Conservation (phyloP, 2,113 vertebrate genomes). For the Meles meles region DNA sequence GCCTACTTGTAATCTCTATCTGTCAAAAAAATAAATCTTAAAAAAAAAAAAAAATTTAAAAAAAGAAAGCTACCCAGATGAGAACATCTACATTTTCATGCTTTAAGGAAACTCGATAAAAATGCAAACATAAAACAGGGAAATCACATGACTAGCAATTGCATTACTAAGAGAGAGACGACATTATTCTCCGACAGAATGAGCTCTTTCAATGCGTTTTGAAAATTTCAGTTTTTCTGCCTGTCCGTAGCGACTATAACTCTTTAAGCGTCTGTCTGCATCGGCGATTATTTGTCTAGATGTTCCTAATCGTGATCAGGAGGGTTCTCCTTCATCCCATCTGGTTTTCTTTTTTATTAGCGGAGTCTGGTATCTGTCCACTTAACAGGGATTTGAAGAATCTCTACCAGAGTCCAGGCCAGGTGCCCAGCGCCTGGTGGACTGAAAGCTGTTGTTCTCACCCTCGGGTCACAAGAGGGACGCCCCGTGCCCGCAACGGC, state of each 20-base stretch:
- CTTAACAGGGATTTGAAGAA: neutral
- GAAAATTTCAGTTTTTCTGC: neutral
- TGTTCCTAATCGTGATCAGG: no score
- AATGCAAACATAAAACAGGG: neutral
- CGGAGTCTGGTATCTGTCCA: neutral
- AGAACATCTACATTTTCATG: neutral
- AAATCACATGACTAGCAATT: neutral
- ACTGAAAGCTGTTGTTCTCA: rapidly evolving
- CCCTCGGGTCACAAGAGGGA: neutral
- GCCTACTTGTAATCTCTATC: no score
- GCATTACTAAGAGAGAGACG: neutral
- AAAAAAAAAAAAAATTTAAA: no score
- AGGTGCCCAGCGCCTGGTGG: neutral
- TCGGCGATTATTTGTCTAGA: neutral
- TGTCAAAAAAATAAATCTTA: no score
- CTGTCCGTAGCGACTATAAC: no score
- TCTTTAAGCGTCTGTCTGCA: neutral
- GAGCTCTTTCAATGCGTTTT: neutral
- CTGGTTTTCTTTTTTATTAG: neutral
- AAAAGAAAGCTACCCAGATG: neutral
- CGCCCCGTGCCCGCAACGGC: rapidly evolving
- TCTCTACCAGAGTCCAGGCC: neutral
- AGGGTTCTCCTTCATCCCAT: neutral
- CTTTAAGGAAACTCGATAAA: neutral
- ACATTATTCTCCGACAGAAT: neutral